These are phyloP conservation scores for Chironex yamaguchii DNA, from an alignment of 30 jellyfish, hydroid and myxozoan species.

Conservation along the genomic window DNA sequence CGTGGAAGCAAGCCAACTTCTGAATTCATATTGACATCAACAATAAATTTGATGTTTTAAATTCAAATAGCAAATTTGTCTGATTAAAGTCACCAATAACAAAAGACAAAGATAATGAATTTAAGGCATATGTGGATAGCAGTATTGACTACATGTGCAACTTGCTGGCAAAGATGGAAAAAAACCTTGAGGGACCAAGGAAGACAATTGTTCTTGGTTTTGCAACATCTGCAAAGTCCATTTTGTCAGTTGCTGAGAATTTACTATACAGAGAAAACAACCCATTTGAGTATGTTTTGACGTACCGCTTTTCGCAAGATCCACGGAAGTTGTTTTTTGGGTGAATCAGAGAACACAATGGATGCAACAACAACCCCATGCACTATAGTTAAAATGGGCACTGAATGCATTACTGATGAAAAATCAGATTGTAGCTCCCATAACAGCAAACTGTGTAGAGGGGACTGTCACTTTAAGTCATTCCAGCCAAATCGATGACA, in stretches of 20 bases:
- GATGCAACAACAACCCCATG: slow-evolving; percentile 71
- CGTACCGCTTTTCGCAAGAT: slow-evolving; percentile 62
- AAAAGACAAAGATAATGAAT: slow-evolving; percentile 8
- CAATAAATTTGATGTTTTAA: slow-evolving; percentile 17
- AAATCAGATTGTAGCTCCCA: slow-evolving; percentile 43
- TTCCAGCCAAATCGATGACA: no score
- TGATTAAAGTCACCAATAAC: slow-evolving; percentile 32
- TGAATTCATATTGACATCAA: slow-evolving; percentile 20
- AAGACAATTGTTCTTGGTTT: no score
- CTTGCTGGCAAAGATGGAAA: no score
- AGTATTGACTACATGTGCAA: no score
- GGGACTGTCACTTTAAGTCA: no score
- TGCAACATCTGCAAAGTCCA: no score
- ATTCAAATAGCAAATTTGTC: slow-evolving; percentile 43
- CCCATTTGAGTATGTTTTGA: slow-evolving; percentile 9
- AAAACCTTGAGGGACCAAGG: no score
- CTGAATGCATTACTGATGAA: slow-evolving; percentile 31
- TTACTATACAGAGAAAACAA: slow-evolving; percentile 22
- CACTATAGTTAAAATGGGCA: slow-evolving; percentile 29
- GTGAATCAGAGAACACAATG: slow-evolving; percentile 42
- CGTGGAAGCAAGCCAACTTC: slow-evolving; percentile 5
- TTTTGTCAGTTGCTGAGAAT: no score
- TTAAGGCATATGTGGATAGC: no score
- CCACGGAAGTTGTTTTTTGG: slow-evolving; percentile 53
- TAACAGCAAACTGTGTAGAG: slow-evolving; percentile 3